A percentile compares a stretch with the other conserved stretches of the same genome.
Evolutionary conservation across 2,113 vertebrate species (phyloP).

Genomic region (Thalassarche chlororhynchos): DNA sequence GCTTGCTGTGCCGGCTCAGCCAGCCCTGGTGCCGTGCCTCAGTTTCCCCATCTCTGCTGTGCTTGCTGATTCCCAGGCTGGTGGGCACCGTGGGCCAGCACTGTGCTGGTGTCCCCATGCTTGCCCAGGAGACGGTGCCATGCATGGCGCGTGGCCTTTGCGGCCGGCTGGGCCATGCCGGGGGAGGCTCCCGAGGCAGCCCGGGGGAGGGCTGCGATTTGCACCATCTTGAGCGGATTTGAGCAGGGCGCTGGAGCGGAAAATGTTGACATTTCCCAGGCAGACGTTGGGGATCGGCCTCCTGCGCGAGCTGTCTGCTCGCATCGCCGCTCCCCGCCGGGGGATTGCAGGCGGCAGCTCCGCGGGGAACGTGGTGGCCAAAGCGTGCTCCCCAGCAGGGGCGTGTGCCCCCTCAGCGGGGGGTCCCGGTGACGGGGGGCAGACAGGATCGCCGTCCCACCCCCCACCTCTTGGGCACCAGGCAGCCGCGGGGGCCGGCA

Average conservation of each 20-base stretch:
- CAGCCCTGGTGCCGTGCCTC: background rate
- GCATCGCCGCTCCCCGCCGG: background rate
- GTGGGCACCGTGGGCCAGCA: fast-evolving
- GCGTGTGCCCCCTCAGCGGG: fast-evolving
- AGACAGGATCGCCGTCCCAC: fast-evolving
- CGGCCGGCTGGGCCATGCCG: background rate
- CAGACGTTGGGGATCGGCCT: constrained; percentile 28
- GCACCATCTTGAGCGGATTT: constrained; percentile 52
- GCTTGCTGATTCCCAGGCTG: background rate
- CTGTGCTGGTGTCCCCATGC: fast-evolving
- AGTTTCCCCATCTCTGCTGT: background rate
- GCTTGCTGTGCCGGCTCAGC: background rate
- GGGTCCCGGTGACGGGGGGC: background rate
- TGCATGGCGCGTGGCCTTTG: fast-evolving
- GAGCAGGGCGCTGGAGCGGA: constrained; percentile 28
- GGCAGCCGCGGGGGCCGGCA: fast-evolving
- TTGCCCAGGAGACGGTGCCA: background rate
- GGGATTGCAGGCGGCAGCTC: background rate
- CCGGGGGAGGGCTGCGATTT: background rate
- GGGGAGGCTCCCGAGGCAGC: background rate
- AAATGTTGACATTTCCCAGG: constrained; percentile 46
- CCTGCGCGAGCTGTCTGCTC: constrained; percentile 43
- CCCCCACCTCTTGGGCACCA: fast-evolving
- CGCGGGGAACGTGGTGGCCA: fast-evolving
- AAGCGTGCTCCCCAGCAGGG: fast-evolving